A percentile compares a stretch with the other conserved stretches of the same genome.
These are phyloP conservation scores for Prunella fulvescens DNA, from an alignment of 2,113 vertebrate species.

Conservation along the genomic window DNA sequence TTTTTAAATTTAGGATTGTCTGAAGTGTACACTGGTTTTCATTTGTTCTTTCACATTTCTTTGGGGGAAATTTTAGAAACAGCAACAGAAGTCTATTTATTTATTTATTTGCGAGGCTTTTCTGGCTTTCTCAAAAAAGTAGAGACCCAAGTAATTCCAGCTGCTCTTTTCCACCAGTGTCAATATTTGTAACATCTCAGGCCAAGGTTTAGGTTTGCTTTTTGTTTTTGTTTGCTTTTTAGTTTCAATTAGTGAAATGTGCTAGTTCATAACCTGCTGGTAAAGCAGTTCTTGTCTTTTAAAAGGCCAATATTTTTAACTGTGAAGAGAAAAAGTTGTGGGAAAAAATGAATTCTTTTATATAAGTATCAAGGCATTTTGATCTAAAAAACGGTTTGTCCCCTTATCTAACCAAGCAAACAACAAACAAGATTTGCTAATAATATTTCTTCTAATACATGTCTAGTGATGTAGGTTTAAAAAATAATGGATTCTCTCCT, in stretches of 20 bases:
- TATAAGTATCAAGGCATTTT: neutral
- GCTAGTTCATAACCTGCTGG: neutral
- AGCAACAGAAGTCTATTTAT: neutral
- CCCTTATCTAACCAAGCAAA: neutral
- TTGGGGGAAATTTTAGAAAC: constrained; percentile 15
- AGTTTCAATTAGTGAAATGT: neutral
- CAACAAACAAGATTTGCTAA: neutral
- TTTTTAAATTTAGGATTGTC: constrained; percentile 43
- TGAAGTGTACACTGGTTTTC: constrained; percentile 40
- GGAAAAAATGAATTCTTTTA: neutral
- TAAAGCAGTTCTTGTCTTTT: neutral
- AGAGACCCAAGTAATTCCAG: constrained; percentile 51
- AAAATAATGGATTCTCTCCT: neutral
- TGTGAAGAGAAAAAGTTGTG: neutral
- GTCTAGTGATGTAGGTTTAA: neutral
- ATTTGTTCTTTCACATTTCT: constrained; percentile 42
- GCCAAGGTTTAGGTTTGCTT: neutral
- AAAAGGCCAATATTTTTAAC: neutral
- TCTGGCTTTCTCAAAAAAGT: constrained; percentile 10
- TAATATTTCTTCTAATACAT: neutral
- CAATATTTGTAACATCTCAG: constrained; percentile 29
- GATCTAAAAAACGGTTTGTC: neutral
- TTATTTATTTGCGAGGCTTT: constrained; percentile 45
- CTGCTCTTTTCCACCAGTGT: constrained; percentile 43
- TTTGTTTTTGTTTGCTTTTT: neutral